These are phyloP conservation scores for Oncorhynchus kisutch DNA, from an alignment of 2,113 vertebrate genomes.

Conservation along the genomic window DNA sequence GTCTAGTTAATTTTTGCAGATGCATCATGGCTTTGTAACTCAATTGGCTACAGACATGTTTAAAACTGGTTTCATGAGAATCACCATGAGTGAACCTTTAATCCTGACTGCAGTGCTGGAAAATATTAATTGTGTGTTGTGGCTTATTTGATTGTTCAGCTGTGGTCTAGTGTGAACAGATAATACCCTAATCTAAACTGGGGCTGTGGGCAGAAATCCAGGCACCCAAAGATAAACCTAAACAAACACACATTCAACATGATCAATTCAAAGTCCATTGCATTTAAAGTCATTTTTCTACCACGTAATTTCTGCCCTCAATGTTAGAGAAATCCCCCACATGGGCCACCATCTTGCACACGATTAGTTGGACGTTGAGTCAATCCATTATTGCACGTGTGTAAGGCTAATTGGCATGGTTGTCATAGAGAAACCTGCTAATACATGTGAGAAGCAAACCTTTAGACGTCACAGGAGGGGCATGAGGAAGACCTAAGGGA, in stretches of 20 bases:
- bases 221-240: conserved; percentile 8
- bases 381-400: conserved; percentile 48
- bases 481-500: not conserved
- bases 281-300: not conserved
- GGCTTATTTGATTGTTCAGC: conserved; percentile 52
- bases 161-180: conserved; percentile 44
- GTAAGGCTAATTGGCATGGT: conserved; percentile 47
- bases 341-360: conserved; percentile 12
- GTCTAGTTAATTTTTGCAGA: no score
- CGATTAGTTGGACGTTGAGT: conserved; percentile 40
- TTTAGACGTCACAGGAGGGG: not conserved
- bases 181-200: conserved; percentile 32
- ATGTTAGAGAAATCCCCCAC: conserved; percentile 26
- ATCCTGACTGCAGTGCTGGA: conserved; percentile 55
- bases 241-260: not conserved
- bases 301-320: not conserved
- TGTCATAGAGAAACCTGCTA: conserved; percentile 31
- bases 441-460: conserved; percentile 19
- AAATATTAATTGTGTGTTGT: conserved; percentile 37
- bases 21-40: no score
- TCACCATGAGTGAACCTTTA: conserved; percentile 38
- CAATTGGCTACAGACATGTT: no score
- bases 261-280: not conserved
- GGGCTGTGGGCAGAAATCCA: conserved; percentile 25
- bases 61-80: no score